Evolutionary conservation across 2,113 vertebrate genomes (phyloP), one percentile per base, ranked within the genome.

Genomic region (Oenanthe melanoleuca): DNA sequence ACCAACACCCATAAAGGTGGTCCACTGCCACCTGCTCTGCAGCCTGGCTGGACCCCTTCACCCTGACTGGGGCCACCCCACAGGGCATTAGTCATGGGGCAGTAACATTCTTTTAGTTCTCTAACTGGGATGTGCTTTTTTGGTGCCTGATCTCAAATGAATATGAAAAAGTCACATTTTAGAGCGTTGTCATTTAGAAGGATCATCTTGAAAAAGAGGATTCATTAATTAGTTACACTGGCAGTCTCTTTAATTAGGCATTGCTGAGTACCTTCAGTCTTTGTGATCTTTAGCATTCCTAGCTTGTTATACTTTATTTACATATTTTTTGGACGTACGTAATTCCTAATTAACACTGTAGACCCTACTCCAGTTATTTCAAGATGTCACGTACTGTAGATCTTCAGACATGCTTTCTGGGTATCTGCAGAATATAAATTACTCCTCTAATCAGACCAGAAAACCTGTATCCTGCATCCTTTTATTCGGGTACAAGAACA

Each of bases 241-340:
- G 65, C 90, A 95, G 65, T 80, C 60, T 89, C 55, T 96, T 96
- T 97, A 96, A 97, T 97, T 96, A 97, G 80, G 72, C 56, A 1
- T 88, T 61, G 77, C 90, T 80, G 90, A 97, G 37, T 92, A 86
- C 78, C 80, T 89, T 94, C 78, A 80, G 42, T 91, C 89, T 96
- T 96, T 96, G 91, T 96, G 95, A 96, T 96, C 86, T 95, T 95
- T 50, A 84, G 80, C 5, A 14, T 89, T 95, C 66, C 52, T 91
- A 82, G 65, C 92, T 94, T 91, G 78, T 93, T 94, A 88, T 70
- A 61, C 91, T 94, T 96, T 96, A 94, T 96, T 96, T 96, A 92
- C 91, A 77, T 91, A 71, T 88, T 86, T 96, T 95, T 87, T 91
- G 86, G 93, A 94, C 81, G 9, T 82, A 59, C 6, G 18, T 81